Base-by-base conservation (phyloP, 1,140 invertebrate species). In the Cyclina sinensis region DNA sequence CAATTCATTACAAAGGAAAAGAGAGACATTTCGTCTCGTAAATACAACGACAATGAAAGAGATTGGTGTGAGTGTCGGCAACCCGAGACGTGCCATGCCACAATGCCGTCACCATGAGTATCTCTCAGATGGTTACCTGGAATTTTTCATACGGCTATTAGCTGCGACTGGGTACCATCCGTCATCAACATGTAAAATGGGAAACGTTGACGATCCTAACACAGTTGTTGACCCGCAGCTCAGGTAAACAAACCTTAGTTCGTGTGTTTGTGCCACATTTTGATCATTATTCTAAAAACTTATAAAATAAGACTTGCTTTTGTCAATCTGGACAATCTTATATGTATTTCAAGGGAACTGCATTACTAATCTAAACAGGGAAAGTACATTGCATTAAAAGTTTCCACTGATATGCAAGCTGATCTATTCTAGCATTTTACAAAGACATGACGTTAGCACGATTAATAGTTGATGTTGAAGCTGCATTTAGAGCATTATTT, bases 171-270 rank as follows among this genome's bases (percentile, higher is more conserved):
- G 97, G 62, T 98, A 98, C 93, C 98, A 99, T 96, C 98, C 98
- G 0, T 97, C 98, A 0, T 98, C 98, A 0, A 98, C 98, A 0
- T 98, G 97, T 74, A 99, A 98, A 94, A 99, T 99, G 98, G 98
- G 98, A 0, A 97, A 97, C 0, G 97, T 97, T 76, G 97, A 97
- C 96, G 98, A 98, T 93, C 96, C 97, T 14, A 97, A 97, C 12
- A 98, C 98, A 0, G 98, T 99, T 0, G 98, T 99, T 0, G 98
- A 99, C 95, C 97, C 97, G 16, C 96, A 98, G 92, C 95, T 96
- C 1, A 94, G 95, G 95, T 94, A 86, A 80, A 85, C n/a, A 39
- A 12, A 48, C 43, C 37, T 46, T 24, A 21, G 27, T 14, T 43
- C n/a, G n/a, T n/a, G 43, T 4, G 4, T 4, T 43, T 14, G 14